phyloP scores from a whole-genome alignment of 2,797 vertebrate species.

The Acrossocheilus fasciatus region DNA sequence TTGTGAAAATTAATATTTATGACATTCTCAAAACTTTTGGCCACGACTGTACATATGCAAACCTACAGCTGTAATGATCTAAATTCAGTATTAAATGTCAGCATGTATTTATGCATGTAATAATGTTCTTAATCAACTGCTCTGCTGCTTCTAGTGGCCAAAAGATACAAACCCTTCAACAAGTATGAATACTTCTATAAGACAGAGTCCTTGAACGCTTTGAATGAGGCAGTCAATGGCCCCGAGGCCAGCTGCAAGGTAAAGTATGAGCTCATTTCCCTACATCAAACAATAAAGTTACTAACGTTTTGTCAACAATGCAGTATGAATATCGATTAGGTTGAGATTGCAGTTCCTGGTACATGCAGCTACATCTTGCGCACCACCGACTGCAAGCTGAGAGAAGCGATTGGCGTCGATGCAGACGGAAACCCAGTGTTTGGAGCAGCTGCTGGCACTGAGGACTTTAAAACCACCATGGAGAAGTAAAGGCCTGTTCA shows the following conservation, averaged over 20 bases:
- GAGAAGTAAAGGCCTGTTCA: slow-evolving; percentile 77
- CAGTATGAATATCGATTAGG: slow-evolving; percentile 72
- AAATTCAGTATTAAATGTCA: not conserved
- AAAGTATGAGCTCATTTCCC: not conserved
- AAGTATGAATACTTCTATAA: slow-evolving; percentile 92
- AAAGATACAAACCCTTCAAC: slow-evolving; percentile 87
- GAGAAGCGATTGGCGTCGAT: slow-evolving; percentile 79
- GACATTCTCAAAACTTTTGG: too few relatives aligned
- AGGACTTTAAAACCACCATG: slow-evolving; percentile 89
- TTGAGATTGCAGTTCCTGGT: slow-evolving; percentile 92
- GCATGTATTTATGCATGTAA: not conserved
- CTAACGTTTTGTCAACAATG: not conserved
- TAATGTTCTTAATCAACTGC: not conserved
- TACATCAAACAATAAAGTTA: not conserved
- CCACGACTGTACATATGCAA: too few relatives aligned
- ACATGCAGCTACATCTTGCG: slow-evolving; percentile 84
- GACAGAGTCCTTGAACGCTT: slow-evolving; percentile 85
- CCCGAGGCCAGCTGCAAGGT: slow-evolving; percentile 89
- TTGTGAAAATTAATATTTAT: too few relatives aligned
- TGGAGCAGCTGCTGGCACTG: slow-evolving; percentile 78
- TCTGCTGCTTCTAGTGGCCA: slow-evolving; percentile 77
- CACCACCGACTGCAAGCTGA: slow-evolving; percentile 86
- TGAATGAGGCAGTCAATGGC: slow-evolving; percentile 84
- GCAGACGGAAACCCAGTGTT: slow-evolving; percentile 79
- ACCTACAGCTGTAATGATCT: not conserved